Conservation (phyloP, 2,113 vertebrate genomes). For the Hucho hucho region DNA sequence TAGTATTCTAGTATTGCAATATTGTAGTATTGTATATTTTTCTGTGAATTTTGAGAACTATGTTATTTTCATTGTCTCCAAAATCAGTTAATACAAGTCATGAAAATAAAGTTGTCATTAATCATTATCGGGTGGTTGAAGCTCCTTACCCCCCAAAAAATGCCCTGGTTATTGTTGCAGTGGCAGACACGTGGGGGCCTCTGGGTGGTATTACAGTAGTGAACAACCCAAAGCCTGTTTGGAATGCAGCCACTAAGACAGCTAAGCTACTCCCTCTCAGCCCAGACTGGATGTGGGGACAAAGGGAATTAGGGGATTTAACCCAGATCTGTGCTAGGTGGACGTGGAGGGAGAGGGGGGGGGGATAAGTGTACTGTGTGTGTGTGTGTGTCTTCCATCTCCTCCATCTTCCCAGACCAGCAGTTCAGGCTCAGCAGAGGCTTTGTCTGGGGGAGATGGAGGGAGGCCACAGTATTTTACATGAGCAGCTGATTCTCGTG, state of each 20-base stretch:
- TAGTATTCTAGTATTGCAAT: too few relatives aligned
- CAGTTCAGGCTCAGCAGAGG: not conserved
- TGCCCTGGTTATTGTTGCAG: not conserved
- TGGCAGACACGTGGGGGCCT: not conserved
- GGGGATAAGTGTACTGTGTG: not conserved
- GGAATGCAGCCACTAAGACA: slow-evolving; percentile 14
- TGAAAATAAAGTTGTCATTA: not conserved
- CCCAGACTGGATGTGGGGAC: not conserved
- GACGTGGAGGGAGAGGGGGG: not conserved
- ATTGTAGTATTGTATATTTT: too few relatives aligned
- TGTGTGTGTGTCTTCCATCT: not conserved
- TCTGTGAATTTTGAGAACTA: too few relatives aligned
- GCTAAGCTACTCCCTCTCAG: slow-evolving; percentile 12
- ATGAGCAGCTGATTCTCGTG: too few relatives aligned
- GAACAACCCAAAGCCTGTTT: slow-evolving; percentile 6
- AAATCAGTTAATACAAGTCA: not conserved
- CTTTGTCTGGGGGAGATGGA: not conserved
- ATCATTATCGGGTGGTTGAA: not conserved
- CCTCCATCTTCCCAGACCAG: not conserved
- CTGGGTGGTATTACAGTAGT: slow-evolving; percentile 8
- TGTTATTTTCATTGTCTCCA: too few relatives aligned
- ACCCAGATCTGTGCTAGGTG: slow-evolving; percentile 2
- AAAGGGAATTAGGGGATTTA: slow-evolving; percentile 14
- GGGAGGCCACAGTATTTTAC: too few relatives aligned
- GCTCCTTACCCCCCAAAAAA: not conserved